Conservation (phyloP, 2,113 vertebrate genomes). For the Sclerurus mexicanus region DNA sequence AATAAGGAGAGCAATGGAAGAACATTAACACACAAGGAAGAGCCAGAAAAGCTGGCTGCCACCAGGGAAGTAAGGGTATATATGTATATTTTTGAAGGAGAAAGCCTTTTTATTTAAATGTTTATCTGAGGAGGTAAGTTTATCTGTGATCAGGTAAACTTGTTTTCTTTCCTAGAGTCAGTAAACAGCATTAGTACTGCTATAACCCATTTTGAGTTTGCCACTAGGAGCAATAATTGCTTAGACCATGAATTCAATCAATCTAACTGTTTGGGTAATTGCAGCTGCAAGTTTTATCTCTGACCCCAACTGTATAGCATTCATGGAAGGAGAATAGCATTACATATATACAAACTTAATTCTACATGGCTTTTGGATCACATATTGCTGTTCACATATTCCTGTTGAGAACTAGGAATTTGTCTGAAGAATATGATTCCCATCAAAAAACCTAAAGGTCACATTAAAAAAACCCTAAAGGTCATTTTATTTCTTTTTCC, state of each 20-base stretch:
- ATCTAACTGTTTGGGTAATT: slow-evolving; percentile 27
- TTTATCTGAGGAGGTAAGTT: not conserved
- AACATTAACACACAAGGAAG: not conserved
- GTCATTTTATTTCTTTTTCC: not conserved
- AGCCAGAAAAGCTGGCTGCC: not conserved
- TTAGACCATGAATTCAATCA: not conserved
- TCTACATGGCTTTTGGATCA: not conserved
- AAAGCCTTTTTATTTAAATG: not conserved
- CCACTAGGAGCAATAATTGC: not conserved
- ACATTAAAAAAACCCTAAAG: not conserved
- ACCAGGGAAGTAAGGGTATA: not conserved
- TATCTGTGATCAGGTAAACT: not conserved
- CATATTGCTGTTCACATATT: not conserved
- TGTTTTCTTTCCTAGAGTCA: not conserved
- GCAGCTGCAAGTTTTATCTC: slow-evolving; percentile 8
- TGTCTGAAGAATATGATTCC: not conserved
- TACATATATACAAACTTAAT: not conserved
- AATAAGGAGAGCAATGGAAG: not conserved
- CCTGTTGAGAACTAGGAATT: not conserved
- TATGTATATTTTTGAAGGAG: not conserved
- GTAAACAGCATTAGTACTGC: not conserved
- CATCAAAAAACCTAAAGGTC: not conserved
- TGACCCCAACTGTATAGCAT: not conserved
- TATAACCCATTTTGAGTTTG: not conserved
- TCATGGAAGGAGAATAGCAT: not conserved